A percentile compares a stretch with the other conserved stretches of the same genome.
Evolutionary conservation across 2,797 vertebrate species (phyloP).

Genomic region (Macropodus opercularis): DNA sequence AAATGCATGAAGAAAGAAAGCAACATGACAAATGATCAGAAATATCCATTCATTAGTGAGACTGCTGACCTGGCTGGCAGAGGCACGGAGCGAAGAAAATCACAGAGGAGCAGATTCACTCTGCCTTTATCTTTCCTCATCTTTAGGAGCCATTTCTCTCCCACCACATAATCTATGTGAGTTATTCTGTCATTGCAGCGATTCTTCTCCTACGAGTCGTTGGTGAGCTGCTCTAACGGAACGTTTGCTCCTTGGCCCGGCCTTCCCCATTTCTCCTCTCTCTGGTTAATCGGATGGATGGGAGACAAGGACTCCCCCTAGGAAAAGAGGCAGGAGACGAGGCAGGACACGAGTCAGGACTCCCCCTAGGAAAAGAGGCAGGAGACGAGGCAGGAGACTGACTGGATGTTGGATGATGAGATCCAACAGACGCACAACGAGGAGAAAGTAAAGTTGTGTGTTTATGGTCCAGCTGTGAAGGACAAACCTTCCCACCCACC

Average conservation of each 20-base stretch:
- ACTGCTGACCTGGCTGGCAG: conserved; percentile 38
- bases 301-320: no score
- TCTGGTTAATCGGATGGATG: conserved; percentile 2
- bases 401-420: no score
- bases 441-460: no score
- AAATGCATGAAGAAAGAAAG: conserved; percentile 20
- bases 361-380: no score
- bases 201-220: conserved; percentile 6
- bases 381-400: no score
- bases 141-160: conserved; percentile 21
- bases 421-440: no score
- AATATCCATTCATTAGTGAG: conserved; percentile 27
- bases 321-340: no score
- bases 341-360: no score
- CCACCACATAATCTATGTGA: conserved; percentile 8
- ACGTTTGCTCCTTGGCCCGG: background rate
- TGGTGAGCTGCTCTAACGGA: conserved; percentile 13
- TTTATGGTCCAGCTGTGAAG: no score
- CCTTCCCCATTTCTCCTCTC: background rate
- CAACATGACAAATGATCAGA: conserved; percentile 38
- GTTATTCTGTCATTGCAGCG: conserved; percentile 18
- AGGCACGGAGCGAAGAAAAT: conserved; percentile 16
- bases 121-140: conserved; percentile 24
- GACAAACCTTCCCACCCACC: no score
- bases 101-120: conserved; percentile 47